Evolutionary conservation across 2,113 vertebrate genomes (phyloP), one percentile per base, ranked within the genome.

Genomic region (Chaetodon trifascialis): DNA sequence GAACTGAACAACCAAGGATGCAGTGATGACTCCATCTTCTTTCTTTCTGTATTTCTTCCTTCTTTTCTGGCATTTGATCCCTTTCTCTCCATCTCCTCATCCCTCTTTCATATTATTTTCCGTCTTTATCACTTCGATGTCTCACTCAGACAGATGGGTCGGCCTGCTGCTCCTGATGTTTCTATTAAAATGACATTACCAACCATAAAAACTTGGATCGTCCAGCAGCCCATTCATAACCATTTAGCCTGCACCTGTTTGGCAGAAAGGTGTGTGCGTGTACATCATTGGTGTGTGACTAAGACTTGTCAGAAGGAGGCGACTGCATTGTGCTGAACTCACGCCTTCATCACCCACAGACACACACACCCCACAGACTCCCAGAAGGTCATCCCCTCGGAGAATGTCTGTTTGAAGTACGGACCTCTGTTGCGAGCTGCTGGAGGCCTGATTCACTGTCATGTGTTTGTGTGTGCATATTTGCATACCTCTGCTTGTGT

Each of bases 331-430:
- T 16, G 17, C 23, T 25, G 7, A 46, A 60, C 68, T 40, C 59
- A 49, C 11, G 60, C 67, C 47, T 47, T 56, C 47, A 38, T 30
- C 47, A 56, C 86, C 51, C 59, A 77, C 69, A 52, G 62, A 73
- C 21, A 36, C 56, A 71, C 81, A 86, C 83, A 80, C 84, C 90
- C 90, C 90, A 86, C 86, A 75, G 89, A 63, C 70, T 86, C 85
- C 84, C 88, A 88, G 88, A 94, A 93, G 93, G 93, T 94, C 90
- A 92, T 60, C 74, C 84, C 87, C 89, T 90, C 68, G 62, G 90
- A 87, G 88, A 74, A 76, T 89, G 86, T 88, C 88, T 84, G 83
- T 91, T 91, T 91, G 90, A 93, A 91, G 80, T 88, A 73, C 76
- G 56, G 82, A 86, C 84, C 83, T 85, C 75, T 80, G 90, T 86